phyloP scores from a whole-genome alignment of 2,888 invertebrate genomes.

The Torymus tubicola region DNA sequence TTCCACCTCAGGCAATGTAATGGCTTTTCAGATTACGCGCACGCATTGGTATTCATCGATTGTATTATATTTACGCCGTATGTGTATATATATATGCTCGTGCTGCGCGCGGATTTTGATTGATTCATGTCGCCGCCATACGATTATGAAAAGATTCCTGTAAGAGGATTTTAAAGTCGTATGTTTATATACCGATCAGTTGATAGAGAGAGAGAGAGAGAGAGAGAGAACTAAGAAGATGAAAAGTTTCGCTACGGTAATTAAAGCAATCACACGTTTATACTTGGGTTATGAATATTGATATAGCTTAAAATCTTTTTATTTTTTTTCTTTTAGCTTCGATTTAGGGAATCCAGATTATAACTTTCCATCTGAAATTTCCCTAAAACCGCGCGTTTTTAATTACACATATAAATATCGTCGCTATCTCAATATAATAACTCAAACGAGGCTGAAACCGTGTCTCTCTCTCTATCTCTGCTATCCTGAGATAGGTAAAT shows the following conservation, averaged over 20 bases:
- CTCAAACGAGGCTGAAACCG: constrained; percentile 27
- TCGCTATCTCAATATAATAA: constrained; percentile 41
- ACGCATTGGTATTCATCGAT: neutral
- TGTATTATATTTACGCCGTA: constrained; percentile 17
- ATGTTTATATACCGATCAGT: no score
- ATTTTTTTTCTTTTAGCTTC: neutral
- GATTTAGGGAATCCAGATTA: no score
- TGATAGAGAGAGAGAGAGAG: neutral
- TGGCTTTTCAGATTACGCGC: neutral
- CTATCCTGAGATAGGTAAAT: constrained; percentile 12
- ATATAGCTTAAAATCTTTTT: neutral
- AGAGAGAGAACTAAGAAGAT: neutral
- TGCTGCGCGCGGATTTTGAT: neutral
- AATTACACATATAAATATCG: constrained; percentile 26
- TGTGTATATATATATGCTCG: neutral
- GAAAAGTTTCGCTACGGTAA: neutral
- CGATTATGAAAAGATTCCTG: no score
- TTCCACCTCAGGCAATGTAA: neutral
- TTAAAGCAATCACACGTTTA: neutral
- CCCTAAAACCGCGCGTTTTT: constrained; percentile 1
- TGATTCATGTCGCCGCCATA: constrained; percentile 21
- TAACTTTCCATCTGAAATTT: neutral
- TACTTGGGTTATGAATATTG: no score
- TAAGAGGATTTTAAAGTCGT: no score
- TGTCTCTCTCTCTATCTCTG: neutral